Evolutionary conservation across 1,140 invertebrate genomes (phyloP).

Genomic region (Solenopsis fugax): DNA sequence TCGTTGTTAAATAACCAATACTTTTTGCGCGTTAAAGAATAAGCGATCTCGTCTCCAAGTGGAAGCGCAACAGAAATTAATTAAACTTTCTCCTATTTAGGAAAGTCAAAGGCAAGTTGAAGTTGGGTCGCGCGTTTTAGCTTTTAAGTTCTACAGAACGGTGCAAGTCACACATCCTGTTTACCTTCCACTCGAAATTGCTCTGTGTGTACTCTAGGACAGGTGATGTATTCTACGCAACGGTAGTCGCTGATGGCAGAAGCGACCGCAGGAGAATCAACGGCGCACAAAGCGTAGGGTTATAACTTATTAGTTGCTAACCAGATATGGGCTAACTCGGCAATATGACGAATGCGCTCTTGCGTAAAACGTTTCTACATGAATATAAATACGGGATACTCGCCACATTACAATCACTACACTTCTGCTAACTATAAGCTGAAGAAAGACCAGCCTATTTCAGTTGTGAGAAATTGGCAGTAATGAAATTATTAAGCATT

Average conservation of each 20-base stretch:
- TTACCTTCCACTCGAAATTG: slow-evolving; percentile 39
- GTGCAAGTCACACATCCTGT: slow-evolving; percentile 48
- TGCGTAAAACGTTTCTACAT: background rate
- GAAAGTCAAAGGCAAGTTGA: slow-evolving; percentile 34
- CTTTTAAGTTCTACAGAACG: slow-evolving; percentile 40
- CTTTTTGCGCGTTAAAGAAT: background rate
- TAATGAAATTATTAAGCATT: background rate
- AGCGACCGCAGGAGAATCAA: slow-evolving; percentile 51
- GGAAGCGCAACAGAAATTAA: slow-evolving; percentile 27
- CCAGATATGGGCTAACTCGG: background rate
- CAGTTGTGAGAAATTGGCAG: background rate
- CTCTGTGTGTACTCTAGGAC: slow-evolving; percentile 33
- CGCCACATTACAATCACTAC: background rate
- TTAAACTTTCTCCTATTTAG: slow-evolving; percentile 36
- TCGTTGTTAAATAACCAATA: slow-evolving; percentile 24
- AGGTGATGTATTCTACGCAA: slow-evolving; percentile 30
- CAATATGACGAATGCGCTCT: background rate
- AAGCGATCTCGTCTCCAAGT: background rate
- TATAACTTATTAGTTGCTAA: slow-evolving; percentile 47
- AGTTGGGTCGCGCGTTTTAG: slow-evolving; percentile 39
- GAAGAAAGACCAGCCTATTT: background rate
- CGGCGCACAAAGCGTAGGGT: slow-evolving; percentile 31
- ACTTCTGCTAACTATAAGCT: background rate
- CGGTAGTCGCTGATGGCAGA: slow-evolving; percentile 34
- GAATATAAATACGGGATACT: background rate